These are phyloP conservation scores for Metopia argyrocephala DNA, from an alignment of 2,888 invertebrate genomes.

Conservation along the genomic window DNA sequence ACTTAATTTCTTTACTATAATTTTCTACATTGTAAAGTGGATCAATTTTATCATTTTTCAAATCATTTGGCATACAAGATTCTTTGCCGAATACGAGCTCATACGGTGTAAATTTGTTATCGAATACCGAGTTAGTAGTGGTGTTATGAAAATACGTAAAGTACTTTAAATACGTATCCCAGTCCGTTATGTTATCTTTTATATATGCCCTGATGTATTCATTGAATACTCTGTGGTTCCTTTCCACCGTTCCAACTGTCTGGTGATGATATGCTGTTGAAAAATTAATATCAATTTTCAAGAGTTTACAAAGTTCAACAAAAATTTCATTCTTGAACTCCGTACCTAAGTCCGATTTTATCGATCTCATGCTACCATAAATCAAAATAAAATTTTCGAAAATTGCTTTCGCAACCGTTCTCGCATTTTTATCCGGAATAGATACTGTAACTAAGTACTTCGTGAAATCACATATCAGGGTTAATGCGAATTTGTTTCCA, in stretches of 20 bases:
- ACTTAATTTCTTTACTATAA: slow-evolving; percentile 21
- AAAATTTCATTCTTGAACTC: slow-evolving; percentile 33
- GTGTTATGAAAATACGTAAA: slow-evolving; percentile 33
- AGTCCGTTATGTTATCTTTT: slow-evolving; percentile 5
- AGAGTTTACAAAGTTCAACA: slow-evolving; percentile 13
- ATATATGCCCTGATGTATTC: slow-evolving; percentile 31
- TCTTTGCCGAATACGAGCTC: slow-evolving; percentile 22
- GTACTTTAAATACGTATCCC: slow-evolving; percentile 33
- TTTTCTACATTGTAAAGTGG: slow-evolving; percentile 1
- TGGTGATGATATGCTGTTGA: slow-evolving; percentile 39
- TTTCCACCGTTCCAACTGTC: slow-evolving; percentile 28
- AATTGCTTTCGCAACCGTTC: slow-evolving; percentile 3
- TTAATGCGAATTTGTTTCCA: slow-evolving; percentile 49
- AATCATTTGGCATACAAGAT: slow-evolving; percentile 5
- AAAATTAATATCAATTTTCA: slow-evolving; percentile 16
- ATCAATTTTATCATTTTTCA: slow-evolving; percentile 4
- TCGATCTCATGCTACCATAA: slow-evolving; percentile 5
- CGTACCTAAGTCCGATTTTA: slow-evolving; percentile 25
- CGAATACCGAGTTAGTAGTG: slow-evolving; percentile 19
- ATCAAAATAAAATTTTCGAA: slow-evolving; percentile 30
- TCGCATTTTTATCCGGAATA: slow-evolving; percentile 65
- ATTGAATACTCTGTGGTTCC: slow-evolving; percentile 34
- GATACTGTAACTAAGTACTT: slow-evolving; percentile 62
- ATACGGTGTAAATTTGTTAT: slow-evolving; percentile 27
- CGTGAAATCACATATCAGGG: slow-evolving; percentile 63